phyloP scores from a whole-genome alignment of 2,888 invertebrate genomes.

The Ectemnius cavifrons region DNA sequence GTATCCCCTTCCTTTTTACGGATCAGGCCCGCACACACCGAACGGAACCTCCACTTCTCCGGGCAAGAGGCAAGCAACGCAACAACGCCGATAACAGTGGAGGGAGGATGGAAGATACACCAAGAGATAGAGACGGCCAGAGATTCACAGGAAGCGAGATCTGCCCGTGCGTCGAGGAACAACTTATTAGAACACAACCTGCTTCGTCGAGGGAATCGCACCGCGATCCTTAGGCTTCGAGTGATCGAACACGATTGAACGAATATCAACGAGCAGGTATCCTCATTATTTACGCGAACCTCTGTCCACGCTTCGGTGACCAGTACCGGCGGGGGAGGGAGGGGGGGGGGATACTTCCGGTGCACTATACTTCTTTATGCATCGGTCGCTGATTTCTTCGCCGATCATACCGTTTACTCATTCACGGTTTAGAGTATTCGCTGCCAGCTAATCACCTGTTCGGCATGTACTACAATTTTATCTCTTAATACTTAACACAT shows the following conservation, averaged over 20 bases:
- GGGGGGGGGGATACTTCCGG: not conserved
- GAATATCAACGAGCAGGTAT: constrained; percentile 23
- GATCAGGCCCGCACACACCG: not conserved
- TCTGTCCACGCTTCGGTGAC: constrained; percentile 11
- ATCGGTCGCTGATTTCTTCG: not conserved
- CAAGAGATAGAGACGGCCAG: too few relatives aligned
- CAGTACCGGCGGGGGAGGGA: not conserved
- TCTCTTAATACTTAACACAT: too few relatives aligned
- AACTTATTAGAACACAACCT: not conserved
- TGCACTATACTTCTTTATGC: not conserved
- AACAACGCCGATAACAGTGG: too few relatives aligned
- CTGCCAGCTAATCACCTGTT: too few relatives aligned
- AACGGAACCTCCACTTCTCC: too few relatives aligned
- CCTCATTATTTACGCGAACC: constrained; percentile 20
- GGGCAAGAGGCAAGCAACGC: too few relatives aligned
- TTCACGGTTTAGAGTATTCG: too few relatives aligned
- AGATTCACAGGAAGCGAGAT: too few relatives aligned
- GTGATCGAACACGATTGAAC: constrained; percentile 45
- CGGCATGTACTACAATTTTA: too few relatives aligned
- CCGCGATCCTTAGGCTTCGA: constrained; percentile 36
- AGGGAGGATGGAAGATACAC: too few relatives aligned
- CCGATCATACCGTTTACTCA: too few relatives aligned
- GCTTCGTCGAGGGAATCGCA: constrained; percentile 23
- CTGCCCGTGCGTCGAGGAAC: not conserved
- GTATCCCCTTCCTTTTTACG: not conserved